Base-by-base conservation (phyloP, 2,113 vertebrate species). In the Lamprologus sp. region DNA sequence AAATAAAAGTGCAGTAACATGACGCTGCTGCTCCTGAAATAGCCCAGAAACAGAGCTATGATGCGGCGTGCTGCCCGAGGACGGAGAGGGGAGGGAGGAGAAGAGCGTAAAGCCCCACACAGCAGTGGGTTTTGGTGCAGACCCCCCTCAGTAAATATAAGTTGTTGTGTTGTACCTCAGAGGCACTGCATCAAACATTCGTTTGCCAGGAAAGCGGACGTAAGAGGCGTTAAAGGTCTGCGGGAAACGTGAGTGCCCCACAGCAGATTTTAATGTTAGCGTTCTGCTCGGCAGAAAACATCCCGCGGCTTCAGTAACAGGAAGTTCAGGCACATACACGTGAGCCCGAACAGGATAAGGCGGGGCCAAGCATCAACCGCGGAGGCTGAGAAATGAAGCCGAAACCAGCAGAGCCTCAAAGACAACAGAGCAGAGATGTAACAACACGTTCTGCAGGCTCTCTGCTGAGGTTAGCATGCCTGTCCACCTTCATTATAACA, bases 1-100 rank as follows among this genome's bases (percentile, higher is more conserved):
- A 87, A 90, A 92, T 89, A 75, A 87, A 82, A 84, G 84, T 47
- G 73, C 60, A 65, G 90, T 79, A 92, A 91, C 86, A 82, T 89
- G 92, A 94, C 15, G 63, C 88, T 45, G 77, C 82, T 82, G 81
- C 9, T 93, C 90, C 92, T 89, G 90, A 93, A 94, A 92, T 92
- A 92, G 84, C 40, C 81, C 82, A 60, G 77, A 83, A 84, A 77
- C 77, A 58, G 77, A 90, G 75, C 88, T 81, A 88, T 37, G 86
- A 82, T 81, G 82, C 75, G 12, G 75, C 87, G 4, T 28, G 87
- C 28, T 70, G 87, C 85, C 89, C 0, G 73, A 86, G 85, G 91
- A 85, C 4, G 3, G 6, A 53, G 70, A 82, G 4, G 53, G 33
- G 81, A 79, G 73, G 63, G 47, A 49, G 86, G 40, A 47, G 7